Percentiles rank a stretch among this genome's conserved stretches.
These are phyloP conservation scores for Pelusios castaneus DNA, from an alignment of 2,113 vertebrate genomes.

Conservation along the genomic window DNA sequence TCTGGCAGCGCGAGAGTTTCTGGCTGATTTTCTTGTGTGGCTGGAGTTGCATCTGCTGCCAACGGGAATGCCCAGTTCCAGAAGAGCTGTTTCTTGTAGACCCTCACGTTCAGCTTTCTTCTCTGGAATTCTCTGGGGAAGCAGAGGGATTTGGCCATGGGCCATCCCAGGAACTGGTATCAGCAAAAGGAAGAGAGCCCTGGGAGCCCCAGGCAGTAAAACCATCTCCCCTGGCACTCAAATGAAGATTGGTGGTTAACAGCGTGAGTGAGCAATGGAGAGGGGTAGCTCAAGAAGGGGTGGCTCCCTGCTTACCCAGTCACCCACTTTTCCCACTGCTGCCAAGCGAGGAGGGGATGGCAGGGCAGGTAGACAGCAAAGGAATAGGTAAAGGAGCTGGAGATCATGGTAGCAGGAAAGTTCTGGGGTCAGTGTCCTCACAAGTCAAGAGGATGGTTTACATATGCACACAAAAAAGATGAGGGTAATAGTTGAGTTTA, in stretches of 20 bases:
- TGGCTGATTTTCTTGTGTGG: conserved; percentile 19
- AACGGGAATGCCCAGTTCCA: neutral
- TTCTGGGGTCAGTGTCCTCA: neutral
- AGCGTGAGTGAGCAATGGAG: neutral
- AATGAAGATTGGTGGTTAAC: neutral
- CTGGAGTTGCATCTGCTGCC: neutral
- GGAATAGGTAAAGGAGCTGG: neutral
- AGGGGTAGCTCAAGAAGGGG: neutral
- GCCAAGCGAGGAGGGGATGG: neutral
- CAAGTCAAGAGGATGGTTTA: neutral
- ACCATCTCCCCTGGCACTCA: fast-evolving
- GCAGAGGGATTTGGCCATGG: neutral
- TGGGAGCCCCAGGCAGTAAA: neutral
- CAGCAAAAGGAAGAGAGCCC: neutral
- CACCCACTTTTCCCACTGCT: neutral
- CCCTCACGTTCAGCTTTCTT: neutral
- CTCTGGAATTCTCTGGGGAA: neutral
- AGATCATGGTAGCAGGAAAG: neutral
- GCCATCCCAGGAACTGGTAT: neutral
- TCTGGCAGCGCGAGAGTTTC: conserved; percentile 24
- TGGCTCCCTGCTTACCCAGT: neutral
- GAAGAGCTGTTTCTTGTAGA: neutral
- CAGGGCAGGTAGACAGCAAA: neutral
- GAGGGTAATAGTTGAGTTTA: neutral
- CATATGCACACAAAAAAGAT: neutral